Percentiles rank a stretch among this genome's conserved stretches.
These are phyloP conservation scores for Coptodon rendalli DNA, from an alignment of 2,113 vertebrate species.

Conservation along the genomic window DNA sequence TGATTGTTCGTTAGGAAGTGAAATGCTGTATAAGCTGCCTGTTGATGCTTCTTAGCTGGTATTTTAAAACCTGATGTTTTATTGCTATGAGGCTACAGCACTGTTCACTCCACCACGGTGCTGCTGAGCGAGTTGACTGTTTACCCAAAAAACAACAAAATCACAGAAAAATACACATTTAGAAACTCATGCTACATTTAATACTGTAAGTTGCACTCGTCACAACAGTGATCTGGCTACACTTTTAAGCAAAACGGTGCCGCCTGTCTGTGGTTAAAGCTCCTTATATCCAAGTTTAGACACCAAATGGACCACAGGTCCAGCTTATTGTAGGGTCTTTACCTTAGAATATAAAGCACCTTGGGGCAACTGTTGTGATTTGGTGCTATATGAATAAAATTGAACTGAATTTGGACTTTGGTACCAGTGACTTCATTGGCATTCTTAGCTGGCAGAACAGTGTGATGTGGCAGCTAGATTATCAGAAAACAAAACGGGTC, in stretches of 20 bases:
- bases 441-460: neutral
- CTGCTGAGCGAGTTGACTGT: neutral
- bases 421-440: neutral
- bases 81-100: accelerated
- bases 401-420: neutral
- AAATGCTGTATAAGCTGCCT: neutral
- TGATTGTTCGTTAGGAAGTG: neutral
- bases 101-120: neutral
- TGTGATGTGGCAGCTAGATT: neutral
- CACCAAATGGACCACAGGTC: neutral
- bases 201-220: neutral
- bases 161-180: neutral
- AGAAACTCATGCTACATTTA: neutral
- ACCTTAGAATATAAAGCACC: neutral
- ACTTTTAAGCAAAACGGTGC: neutral
- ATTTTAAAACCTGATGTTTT: neutral
- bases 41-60: neutral
- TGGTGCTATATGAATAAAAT: neutral
- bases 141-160: neutral
- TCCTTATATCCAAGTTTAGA: neutral
- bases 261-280: neutral
- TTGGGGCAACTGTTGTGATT: neutral
- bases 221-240: neutral
- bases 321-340: neutral
- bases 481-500: neutral